Percentiles rank a stretch among this genome's conserved stretches.
These are phyloP conservation scores for Prochilodus magdalenae DNA, from an alignment of 2,113 vertebrate genomes.

Conservation along the genomic window DNA sequence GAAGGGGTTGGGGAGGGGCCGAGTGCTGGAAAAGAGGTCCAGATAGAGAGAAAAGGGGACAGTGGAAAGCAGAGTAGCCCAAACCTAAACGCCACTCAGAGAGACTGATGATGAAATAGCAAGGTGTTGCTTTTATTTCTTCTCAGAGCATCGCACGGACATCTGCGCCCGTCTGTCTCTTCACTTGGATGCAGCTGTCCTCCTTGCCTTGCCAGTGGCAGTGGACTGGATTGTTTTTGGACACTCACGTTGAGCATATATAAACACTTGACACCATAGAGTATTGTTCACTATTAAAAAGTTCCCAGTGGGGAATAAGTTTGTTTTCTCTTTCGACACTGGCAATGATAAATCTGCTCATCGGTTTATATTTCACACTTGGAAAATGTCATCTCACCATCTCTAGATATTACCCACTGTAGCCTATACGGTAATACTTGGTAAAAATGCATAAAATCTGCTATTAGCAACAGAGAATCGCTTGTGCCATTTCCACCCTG, in stretches of 20 bases:
- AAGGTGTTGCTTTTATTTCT: conserved; percentile 27
- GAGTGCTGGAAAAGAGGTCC: neutral
- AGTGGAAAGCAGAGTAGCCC: neutral
- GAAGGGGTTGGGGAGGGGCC: neutral
- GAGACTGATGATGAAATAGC: conserved; percentile 42
- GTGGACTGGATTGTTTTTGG: conserved; percentile 27
- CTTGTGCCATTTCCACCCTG: no score
- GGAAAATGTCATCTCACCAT: neutral
- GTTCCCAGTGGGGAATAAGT: neutral
- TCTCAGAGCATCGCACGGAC: conserved; percentile 14
- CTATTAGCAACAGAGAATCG: no score
- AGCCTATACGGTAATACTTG: no score
- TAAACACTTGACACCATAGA: conserved; percentile 24
- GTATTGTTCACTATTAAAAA: neutral
- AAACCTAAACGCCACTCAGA: neutral
- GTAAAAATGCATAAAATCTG: neutral
- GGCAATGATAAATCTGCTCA: neutral
- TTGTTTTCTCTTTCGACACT: neutral
- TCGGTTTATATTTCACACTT: neutral
- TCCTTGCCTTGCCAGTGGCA: neutral
- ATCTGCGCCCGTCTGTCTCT: neutral
- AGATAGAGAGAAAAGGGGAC: neutral
- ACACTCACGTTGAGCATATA: conserved; percentile 17
- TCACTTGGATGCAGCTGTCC: neutral
- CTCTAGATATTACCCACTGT: no score